Percentiles rank a stretch among this genome's conserved stretches.
Evolutionary conservation across 2,113 vertebrate genomes (phyloP).

Genomic region (Plotosus lineatus): DNA sequence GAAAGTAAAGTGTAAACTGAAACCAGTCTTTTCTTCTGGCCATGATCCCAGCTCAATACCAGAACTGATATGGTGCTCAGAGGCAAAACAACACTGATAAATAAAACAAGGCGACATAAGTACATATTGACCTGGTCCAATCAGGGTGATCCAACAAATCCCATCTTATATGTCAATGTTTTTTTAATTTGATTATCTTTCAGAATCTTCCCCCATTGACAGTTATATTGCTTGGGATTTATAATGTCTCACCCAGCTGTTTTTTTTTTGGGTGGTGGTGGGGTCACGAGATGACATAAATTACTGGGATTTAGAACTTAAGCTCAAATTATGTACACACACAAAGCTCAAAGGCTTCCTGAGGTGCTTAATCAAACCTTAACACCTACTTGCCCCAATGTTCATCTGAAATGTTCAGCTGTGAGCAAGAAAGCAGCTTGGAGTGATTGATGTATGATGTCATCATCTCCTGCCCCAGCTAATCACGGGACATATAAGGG

Average conservation of each 20-base stretch:
- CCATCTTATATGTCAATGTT: too few species aligned
- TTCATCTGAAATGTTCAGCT: neutral
- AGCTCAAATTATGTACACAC: too few species aligned
- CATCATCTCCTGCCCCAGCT: slow-evolving; percentile 7
- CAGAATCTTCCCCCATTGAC: too few species aligned
- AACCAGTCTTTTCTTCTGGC: slow-evolving; percentile 7
- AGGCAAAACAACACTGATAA: neutral
- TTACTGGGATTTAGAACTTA: slow-evolving; percentile 3
- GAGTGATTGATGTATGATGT: slow-evolving; percentile 45
- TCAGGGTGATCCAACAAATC: slow-evolving; percentile 5
- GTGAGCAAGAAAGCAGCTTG: slow-evolving; percentile 21
- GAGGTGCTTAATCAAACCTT: slow-evolving; percentile 32
- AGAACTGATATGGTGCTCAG: neutral
- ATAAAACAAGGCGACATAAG: neutral
- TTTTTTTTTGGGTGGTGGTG: neutral
- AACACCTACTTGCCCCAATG: neutral
- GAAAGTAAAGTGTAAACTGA: neutral
- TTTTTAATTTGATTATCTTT: too few species aligned
- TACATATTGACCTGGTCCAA: slow-evolving; percentile 32
- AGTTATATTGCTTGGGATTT: too few species aligned
- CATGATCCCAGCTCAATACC: neutral
- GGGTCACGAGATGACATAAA: slow-evolving; percentile 15
- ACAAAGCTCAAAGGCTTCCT: slow-evolving; percentile 27
- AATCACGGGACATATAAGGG: slow-evolving; percentile 17
- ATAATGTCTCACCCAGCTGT: too few species aligned